Conservation (phyloP, 2,797 vertebrate genomes). For the Parambassis ranga region DNA sequence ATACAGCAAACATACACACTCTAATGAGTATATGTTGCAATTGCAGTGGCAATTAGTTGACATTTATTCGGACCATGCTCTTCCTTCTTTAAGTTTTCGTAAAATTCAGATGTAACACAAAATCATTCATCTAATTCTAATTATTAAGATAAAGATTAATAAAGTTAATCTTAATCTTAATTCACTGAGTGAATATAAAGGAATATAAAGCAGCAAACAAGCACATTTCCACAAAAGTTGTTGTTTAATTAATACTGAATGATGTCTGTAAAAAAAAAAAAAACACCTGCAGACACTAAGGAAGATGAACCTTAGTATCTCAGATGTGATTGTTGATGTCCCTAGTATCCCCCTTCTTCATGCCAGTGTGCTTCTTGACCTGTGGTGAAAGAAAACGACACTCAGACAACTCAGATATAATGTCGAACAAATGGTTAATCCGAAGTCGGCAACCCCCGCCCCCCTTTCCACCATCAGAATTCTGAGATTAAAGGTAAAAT, state of each 20-base stretch:
- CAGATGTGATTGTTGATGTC: slow-evolving; percentile 12
- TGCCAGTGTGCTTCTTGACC: slow-evolving; percentile 15
- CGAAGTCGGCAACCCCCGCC: slow-evolving; percentile 70
- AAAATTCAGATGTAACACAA: too few species aligned
- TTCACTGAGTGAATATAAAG: too few species aligned
- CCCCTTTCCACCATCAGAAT: too few species aligned
- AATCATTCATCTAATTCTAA: too few species aligned
- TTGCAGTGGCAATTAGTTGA: too few species aligned
- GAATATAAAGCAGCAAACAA: not conserved
- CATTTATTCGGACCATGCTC: too few species aligned
- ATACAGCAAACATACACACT: too few species aligned
- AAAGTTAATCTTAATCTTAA: too few species aligned
- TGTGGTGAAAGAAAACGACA: not conserved
- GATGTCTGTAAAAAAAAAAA: slow-evolving; percentile 90
- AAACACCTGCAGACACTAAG: slow-evolving; percentile 87
- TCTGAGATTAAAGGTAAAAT: too few species aligned
- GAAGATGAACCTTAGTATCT: slow-evolving; percentile 26
- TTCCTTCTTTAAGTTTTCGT: too few species aligned
- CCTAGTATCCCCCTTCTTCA: not conserved
- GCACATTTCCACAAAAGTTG: slow-evolving; percentile 5
- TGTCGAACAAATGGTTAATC: slow-evolving; percentile 91
- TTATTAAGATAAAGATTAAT: too few species aligned
- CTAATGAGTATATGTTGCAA: too few species aligned
- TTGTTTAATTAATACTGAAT: slow-evolving; percentile 21
- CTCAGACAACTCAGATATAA: slow-evolving; percentile 65